Evolutionary conservation across 1,140 invertebrate genomes (phyloP).

Genomic region (Ephestia elutella): DNA sequence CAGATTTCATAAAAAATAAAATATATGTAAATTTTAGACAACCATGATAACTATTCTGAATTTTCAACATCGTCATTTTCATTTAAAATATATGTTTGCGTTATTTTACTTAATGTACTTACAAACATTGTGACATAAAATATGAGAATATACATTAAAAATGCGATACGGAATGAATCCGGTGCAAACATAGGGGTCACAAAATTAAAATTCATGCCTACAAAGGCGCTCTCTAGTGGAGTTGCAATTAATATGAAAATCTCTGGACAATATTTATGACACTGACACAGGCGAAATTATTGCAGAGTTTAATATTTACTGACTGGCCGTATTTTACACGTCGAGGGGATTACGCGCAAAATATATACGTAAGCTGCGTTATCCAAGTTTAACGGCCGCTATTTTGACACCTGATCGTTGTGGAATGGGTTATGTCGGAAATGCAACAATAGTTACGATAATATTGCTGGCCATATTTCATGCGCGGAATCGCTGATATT

Average conservation of each 20-base stretch:
- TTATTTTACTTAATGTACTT: too few relatives aligned
- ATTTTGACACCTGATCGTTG: conserved; percentile 62
- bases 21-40: too few relatives aligned
- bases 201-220: conserved; percentile 61
- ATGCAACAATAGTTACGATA: conserved; percentile 3
- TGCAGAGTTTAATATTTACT: conserved; percentile 64
- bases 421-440: not conserved
- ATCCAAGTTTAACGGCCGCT: conserved; percentile 61
- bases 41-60: too few relatives aligned
- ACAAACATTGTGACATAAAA: too few relatives aligned
- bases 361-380: conserved; percentile 60
- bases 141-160: not conserved
- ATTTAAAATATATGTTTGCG: too few relatives aligned
- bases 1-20: too few relatives aligned
- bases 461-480: not conserved
- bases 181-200: conserved; percentile 14
- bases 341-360: conserved; percentile 59
- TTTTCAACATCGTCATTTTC: too few relatives aligned
- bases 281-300: conserved; percentile 56
- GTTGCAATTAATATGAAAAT: conserved; percentile 68
- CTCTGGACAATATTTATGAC: conserved; percentile 63
- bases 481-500: not conserved
- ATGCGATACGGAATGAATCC: not conserved
- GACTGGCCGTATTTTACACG: conserved; percentile 62
- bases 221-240: conserved; percentile 53